phyloP scores from a whole-genome alignment of 2,888 invertebrate species.

The Polyploca ridens region DNA sequence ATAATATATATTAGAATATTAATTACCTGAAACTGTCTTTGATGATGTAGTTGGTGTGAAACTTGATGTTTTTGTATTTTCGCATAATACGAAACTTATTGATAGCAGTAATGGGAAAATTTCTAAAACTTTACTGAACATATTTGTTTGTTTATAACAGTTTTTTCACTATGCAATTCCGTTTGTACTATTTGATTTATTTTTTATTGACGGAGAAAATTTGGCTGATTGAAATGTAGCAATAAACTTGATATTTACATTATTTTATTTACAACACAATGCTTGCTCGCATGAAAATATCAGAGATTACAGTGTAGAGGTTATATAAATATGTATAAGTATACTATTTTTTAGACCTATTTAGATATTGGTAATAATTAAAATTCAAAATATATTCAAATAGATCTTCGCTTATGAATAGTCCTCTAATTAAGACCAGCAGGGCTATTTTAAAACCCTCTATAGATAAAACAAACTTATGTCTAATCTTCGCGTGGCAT shows the following conservation, averaged over 20 bases:
- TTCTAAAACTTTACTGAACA: neutral
- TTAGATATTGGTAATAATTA: no score
- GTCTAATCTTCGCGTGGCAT: no score
- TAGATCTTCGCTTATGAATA: no score
- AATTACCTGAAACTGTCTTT: neutral
- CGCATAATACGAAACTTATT: neutral
- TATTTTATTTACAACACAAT: no score
- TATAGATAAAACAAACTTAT: no score
- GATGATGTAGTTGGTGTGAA: neutral
- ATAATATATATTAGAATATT: neutral
- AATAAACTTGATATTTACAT: conserved; percentile 12
- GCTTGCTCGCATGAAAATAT: no score
- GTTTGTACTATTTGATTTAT: neutral
- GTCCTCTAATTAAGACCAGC: no score
- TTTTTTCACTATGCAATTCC: neutral
- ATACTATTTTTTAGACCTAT: no score
- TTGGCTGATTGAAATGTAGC: conserved; percentile 15
- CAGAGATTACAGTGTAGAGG: neutral
- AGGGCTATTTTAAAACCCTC: no score
- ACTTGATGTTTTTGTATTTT: neutral
- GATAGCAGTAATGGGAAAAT: neutral
- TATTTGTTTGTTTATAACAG: neutral
- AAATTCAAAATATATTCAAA: no score
- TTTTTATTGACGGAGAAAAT: neutral
- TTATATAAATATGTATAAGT: no score